phyloP scores from a whole-genome alignment of 2,113 vertebrate genomes.

The Antechinus flavipes region DNA sequence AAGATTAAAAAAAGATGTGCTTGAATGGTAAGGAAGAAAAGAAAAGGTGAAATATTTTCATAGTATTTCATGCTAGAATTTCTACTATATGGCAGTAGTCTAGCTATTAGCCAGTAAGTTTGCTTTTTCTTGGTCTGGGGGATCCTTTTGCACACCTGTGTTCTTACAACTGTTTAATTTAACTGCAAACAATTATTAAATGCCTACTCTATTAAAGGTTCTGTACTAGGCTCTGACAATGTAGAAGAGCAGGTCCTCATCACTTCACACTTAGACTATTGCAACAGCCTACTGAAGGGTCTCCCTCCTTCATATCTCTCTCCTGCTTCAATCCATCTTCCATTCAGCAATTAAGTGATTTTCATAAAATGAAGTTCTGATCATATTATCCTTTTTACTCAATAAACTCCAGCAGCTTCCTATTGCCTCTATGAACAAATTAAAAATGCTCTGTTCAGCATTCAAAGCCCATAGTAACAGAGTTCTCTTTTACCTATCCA shows the following conservation, averaged over 20 bases:
- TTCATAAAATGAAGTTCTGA: background rate
- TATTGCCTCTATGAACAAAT: background rate
- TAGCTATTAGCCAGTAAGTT: background rate
- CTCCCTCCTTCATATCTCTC: background rate
- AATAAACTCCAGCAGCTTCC: background rate
- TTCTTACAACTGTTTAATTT: background rate
- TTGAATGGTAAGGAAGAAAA: background rate
- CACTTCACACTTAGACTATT: background rate
- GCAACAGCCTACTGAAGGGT: background rate
- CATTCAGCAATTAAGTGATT: background rate
- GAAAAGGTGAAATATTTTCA: background rate
- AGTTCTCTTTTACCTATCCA: background rate
- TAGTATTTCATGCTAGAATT: background rate
- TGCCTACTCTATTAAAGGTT: background rate
- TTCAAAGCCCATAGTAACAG: background rate
- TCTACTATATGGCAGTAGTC: background rate
- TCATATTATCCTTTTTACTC: background rate
- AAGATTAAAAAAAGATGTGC: background rate
- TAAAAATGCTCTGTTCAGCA: background rate
- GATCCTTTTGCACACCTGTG: background rate
- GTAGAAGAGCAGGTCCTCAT: background rate
- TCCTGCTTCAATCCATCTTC: background rate
- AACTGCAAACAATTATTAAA: background rate
- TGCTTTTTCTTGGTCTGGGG: accelerated
- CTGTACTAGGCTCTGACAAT: background rate